Evolutionary conservation across 2,113 vertebrate genomes (phyloP), one percentile per base, ranked within the genome.

Genomic region (Plecotus auritus): DNA sequence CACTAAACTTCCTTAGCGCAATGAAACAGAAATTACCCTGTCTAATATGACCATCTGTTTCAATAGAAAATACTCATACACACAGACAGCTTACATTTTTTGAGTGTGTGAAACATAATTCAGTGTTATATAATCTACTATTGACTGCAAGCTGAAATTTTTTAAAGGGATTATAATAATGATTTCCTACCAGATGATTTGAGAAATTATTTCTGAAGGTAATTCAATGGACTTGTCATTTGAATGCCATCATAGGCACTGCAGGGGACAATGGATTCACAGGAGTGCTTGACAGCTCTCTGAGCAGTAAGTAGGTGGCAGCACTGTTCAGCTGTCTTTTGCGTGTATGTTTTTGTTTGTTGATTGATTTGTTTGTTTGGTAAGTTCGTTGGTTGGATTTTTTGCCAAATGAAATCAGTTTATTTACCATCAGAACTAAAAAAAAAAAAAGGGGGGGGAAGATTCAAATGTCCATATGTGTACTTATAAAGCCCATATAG

Each of bases 271-370:
- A 28, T 0, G 47, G 8, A 45, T 12, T 0, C 3, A 42, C 7
- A 4, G 45, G 45, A 20, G 42, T 30, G 69, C 35, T 81, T 4
- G 0, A 35, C 22, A 17, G 2, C 37, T 77, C 72, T 94, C 45
- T 72, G 67, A 56, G 64, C 97, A 95, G 93, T 42, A 95, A 95
- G 94, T 40, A 96, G 97, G 85, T 96, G 98, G 97, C 97, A 94
- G 97, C 96, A 97, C 72, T 69, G 35, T 78, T 93, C 59, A 98
- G 56, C 28, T 47, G 32, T 16, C 82, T 67, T 64, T 40, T 87
- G 37, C 4, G 0, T 14, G 73, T 66, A 45, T 42, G 30, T 30
- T 66, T 84, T n/a, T 54, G 23, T 90, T 84, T 72, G 42, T 49
- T 91, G 61, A 30, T 64, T 30, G 61, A 32, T 86, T 49, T 93